Percentiles rank a stretch among this genome's conserved stretches.
These are phyloP conservation scores for Drosophila buzzatii DNA, from an alignment of 2,888 invertebrate genomes.

Conservation along the genomic window DNA sequence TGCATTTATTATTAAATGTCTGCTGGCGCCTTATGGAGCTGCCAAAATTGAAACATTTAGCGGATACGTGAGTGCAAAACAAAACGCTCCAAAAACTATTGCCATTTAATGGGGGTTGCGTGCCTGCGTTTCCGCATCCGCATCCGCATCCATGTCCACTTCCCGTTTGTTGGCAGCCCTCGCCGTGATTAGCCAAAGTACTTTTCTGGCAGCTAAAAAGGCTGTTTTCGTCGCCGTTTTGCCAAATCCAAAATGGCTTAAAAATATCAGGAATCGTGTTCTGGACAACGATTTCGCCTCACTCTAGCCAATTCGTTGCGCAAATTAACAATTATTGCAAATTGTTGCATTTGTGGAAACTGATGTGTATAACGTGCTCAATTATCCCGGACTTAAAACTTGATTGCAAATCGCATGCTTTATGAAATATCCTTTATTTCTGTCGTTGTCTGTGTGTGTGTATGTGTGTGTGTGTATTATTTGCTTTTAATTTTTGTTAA, in stretches of 20 bases:
- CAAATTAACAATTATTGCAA: slow-evolving; percentile 4
- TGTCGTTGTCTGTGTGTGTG: neutral
- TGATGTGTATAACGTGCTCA: slow-evolving; percentile 34
- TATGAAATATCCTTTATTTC: slow-evolving; percentile 12
- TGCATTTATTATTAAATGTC: slow-evolving; percentile 73
- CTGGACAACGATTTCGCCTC: slow-evolving; percentile 8
- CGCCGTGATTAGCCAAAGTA: slow-evolving; percentile 74
- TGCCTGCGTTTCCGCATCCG: slow-evolving; percentile 58
- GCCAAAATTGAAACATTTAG: slow-evolving; percentile 79
- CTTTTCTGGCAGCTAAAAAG: slow-evolving; percentile 44
- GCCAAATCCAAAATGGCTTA: neutral
- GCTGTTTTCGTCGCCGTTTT: slow-evolving; percentile 19
- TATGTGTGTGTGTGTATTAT: slow-evolving; percentile 15
- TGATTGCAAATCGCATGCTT: slow-evolving; percentile 43
- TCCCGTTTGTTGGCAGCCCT: slow-evolving; percentile 44
- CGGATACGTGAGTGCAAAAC: slow-evolving; percentile 59
- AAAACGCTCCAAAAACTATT: slow-evolving; percentile 16
- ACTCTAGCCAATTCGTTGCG: neutral
- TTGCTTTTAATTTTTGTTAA: slow-evolving; percentile 61
- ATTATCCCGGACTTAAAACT: slow-evolving; percentile 49
- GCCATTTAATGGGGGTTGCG: slow-evolving; percentile 50
- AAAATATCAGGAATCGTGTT: neutral
- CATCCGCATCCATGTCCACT: slow-evolving; percentile 46
- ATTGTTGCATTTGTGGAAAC: slow-evolving; percentile 13
- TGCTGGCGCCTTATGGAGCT: slow-evolving; percentile 62